phyloP scores from a whole-genome alignment of 2,888 invertebrate species.

The Leucozona laternaria region DNA sequence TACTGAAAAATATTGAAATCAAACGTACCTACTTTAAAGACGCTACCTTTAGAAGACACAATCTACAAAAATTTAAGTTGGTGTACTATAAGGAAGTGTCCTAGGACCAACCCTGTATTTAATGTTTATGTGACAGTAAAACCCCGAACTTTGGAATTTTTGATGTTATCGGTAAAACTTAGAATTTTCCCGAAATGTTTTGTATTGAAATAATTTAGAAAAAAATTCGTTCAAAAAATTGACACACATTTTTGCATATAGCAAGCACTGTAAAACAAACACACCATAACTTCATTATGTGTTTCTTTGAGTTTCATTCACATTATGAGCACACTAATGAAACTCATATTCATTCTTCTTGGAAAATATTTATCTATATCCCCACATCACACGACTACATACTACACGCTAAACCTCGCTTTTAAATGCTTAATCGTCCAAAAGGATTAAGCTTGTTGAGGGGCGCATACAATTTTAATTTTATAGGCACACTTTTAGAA shows the following conservation, averaged over 20 bases:
- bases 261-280: background rate
- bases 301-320: constrained; percentile 34
- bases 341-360: constrained; percentile 20
- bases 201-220: background rate
- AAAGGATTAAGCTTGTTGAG: constrained; percentile 56
- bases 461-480: constrained; percentile 57
- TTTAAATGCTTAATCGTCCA: constrained; percentile 64
- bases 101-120: too few species aligned
- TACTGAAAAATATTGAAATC: too few species aligned
- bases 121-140: too few species aligned
- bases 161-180: too few species aligned
- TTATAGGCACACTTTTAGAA: constrained; percentile 40
- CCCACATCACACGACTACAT: background rate
- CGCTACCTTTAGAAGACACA: too few species aligned
- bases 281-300: background rate
- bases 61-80: too few species aligned
- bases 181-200: too few species aligned
- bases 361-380: background rate
- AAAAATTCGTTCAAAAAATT: background rate
- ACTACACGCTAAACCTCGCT: constrained; percentile 23
- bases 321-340: constrained; percentile 29
- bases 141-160: too few species aligned
- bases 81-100: too few species aligned
- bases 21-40: too few species aligned
- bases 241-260: background rate